These are phyloP conservation scores for Iguana delicatissima DNA, from an alignment of 2,797 vertebrate genomes.

Conservation along the genomic window DNA sequence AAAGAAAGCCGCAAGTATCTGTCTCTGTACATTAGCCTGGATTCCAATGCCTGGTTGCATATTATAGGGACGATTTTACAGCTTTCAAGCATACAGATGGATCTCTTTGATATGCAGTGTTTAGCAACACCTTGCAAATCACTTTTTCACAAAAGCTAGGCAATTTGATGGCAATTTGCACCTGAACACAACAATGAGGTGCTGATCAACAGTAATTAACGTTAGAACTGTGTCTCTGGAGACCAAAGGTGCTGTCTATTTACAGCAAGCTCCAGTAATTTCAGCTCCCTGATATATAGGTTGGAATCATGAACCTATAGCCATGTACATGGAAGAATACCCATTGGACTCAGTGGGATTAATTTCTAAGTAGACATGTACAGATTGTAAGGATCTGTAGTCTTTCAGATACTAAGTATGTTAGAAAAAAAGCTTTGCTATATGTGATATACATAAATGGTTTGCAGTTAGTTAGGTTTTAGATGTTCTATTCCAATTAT, in stretches of 20 bases:
- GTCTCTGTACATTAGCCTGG: neutral
- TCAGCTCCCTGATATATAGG: neutral
- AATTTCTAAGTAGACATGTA: neutral
- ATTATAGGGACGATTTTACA: constrained; percentile 22
- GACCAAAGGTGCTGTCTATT: constrained; percentile 8
- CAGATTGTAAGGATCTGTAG: neutral
- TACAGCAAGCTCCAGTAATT: constrained; percentile 4
- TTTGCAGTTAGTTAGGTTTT: neutral
- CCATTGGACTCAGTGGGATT: neutral
- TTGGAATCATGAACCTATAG: neutral
- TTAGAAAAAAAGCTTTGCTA: neutral
- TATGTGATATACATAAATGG: neutral
- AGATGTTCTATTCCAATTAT: too few species aligned
- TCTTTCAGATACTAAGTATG: neutral
- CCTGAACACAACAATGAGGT: constrained; percentile 37
- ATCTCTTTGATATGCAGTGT: constrained; percentile 49
- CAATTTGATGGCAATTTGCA: constrained; percentile 47
- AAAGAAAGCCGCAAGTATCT: neutral
- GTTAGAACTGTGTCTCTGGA: neutral
- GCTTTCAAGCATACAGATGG: constrained; percentile 25
- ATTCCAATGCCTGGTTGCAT: constrained; percentile 1
- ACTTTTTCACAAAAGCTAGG: constrained; percentile 29
- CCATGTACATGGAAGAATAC: neutral
- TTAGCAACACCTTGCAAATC: constrained; percentile 63
- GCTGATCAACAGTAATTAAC: constrained; percentile 33